These are phyloP conservation scores for Montipora efflorescens DNA, from an alignment of 64 coral and sea anemone genomes.

Conservation along the genomic window DNA sequence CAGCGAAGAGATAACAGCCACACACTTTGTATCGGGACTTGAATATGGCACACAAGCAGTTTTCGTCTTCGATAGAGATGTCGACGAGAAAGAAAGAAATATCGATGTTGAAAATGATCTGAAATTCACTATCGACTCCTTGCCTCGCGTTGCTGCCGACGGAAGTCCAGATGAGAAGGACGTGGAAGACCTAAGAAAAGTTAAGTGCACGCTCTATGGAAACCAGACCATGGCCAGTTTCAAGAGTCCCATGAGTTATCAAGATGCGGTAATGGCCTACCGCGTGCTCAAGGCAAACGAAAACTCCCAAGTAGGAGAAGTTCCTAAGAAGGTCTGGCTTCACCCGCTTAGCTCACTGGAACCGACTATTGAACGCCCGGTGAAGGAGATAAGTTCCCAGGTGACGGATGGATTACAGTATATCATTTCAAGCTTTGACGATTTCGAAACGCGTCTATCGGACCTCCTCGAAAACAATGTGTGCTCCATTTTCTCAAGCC, in stretches of 20 bases:
- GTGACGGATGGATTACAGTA: background rate
- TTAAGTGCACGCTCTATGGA: background rate
- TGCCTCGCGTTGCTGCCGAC: background rate
- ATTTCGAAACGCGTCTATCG: background rate
- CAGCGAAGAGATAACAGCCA: background rate
- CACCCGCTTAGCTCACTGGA: background rate
- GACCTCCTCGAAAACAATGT: background rate
- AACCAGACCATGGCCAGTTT: background rate
- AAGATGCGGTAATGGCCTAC: background rate
- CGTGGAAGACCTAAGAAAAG: background rate
- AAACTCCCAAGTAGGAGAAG: background rate
- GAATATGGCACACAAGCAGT: background rate
- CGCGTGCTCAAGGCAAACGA: background rate
- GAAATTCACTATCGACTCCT: background rate
- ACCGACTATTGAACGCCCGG: background rate
- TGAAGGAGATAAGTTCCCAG: background rate
- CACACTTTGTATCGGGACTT: constrained; percentile 12
- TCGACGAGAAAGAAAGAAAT: background rate
- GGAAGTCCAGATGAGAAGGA: background rate
- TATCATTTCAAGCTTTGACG: background rate
- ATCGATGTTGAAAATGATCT: background rate
- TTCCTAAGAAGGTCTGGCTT: background rate
- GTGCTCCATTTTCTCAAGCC: background rate
- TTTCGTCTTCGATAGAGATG: background rate
- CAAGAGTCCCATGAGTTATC: background rate